phyloP scores from a whole-genome alignment of 2,888 invertebrate genomes.

The Thymelicus sylvestris region DNA sequence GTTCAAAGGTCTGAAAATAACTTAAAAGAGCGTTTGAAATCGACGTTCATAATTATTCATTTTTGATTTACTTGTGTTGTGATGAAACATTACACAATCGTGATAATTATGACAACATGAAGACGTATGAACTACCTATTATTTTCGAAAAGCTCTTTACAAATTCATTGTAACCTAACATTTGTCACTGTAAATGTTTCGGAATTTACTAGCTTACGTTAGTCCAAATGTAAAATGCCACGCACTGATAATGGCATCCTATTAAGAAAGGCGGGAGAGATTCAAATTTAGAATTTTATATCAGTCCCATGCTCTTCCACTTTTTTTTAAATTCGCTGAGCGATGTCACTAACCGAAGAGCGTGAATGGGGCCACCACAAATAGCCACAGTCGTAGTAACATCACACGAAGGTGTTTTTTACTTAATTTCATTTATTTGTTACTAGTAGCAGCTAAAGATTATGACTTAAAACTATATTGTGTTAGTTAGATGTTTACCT shows the following conservation, averaged over 20 bases:
- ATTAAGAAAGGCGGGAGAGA: conserved; percentile 60
- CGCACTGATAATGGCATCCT: conserved; percentile 59
- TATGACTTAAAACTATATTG: too few species aligned
- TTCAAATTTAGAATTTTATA: conserved; percentile 82
- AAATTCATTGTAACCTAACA: conserved; percentile 18
- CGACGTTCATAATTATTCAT: too few species aligned
- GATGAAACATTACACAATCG: too few species aligned
- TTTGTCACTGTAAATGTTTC: conserved; percentile 23
- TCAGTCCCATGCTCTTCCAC: conserved; percentile 56
- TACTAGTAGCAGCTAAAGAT: too few species aligned
- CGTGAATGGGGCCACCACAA: conserved; percentile 72
- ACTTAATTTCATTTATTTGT: background rate
- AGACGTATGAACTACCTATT: too few species aligned
- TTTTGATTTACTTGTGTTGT: too few species aligned
- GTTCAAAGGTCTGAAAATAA: too few species aligned
- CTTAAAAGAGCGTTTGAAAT: too few species aligned
- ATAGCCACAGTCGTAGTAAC: conserved; percentile 39
- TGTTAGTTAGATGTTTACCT: too few species aligned
- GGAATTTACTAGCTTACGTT: conserved; percentile 34
- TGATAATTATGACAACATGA: too few species aligned
- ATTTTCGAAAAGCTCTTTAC: background rate
- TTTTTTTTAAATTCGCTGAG: conserved; percentile 64
- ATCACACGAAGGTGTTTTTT: background rate
- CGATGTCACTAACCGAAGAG: conserved; percentile 71
- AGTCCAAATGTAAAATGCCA: conserved; percentile 45